Evolutionary conservation across 2,888 invertebrate species (phyloP), one percentile per base, ranked within the genome.

Genomic region (Drosophila siamana): DNA sequence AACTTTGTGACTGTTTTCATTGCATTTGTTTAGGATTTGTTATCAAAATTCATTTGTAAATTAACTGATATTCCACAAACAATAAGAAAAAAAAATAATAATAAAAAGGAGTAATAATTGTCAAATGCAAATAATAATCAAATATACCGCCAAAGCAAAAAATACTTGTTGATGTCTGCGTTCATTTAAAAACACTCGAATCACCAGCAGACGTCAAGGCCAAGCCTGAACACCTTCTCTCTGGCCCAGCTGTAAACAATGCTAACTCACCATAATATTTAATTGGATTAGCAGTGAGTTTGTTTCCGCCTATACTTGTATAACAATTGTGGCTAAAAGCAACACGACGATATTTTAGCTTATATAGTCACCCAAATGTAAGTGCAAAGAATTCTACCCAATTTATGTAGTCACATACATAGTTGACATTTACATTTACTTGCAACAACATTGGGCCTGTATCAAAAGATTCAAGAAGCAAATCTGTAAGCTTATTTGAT

Each of bases 261-360:
- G 68, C 71, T 56, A 78, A 55, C 69, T 46, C 46, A 47, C 50
- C 43, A 72, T 67, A 38, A 46, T 38, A 2, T 38, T 48, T 81
- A 81, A 81, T 81, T 81, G 50, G 82, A 81, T 81, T 85, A 85
- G 52, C 64, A 11, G 22, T 38, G 47, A 36, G 9, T 50, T 44
- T 41, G 56, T 19, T 47, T 40, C 50, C 41, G 9, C 13, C 40
- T 9, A 26, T 30, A 46, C n/a, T 40, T 38, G 41, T n/a, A 28
- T 57, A 70, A 44, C 16, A 55, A n/a, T 52, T 26, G 38, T 19
- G 60, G 44, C 40, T 28, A 43, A 28, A 46, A 64, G 48, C 65
- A 66, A 55, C 68, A 62, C 33, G 4, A 33, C 33, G 11, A 11
- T 63, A 64, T 55, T 15, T 51, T 11, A 24, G 19, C 2, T 22